Evolutionary conservation across 2,797 vertebrate species (phyloP).

Genomic region (Chiroxiphia lanceolata): DNA sequence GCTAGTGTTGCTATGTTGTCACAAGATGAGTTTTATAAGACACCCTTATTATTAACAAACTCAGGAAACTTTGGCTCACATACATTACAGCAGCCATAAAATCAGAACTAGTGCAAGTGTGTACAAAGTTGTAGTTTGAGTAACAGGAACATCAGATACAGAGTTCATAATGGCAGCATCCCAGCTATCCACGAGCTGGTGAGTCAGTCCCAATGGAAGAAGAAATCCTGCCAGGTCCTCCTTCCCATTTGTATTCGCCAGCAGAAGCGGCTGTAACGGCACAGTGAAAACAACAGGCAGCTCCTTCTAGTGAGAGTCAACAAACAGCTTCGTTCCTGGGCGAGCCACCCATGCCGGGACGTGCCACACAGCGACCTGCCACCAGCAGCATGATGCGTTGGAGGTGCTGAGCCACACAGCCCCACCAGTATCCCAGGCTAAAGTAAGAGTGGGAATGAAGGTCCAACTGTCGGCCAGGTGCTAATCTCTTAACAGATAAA

Average conservation of each 20-base stretch:
- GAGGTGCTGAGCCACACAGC: background rate
- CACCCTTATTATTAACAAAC: background rate
- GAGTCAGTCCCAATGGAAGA: background rate
- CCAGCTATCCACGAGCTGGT: background rate
- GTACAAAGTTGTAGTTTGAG: background rate
- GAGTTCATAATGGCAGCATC: background rate
- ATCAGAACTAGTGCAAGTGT: background rate
- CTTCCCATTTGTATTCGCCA: background rate
- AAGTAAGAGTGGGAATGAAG: background rate
- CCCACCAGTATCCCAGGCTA: background rate
- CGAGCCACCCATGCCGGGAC: background rate
- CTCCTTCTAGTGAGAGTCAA: background rate
- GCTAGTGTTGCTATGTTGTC: background rate
- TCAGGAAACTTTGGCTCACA: background rate
- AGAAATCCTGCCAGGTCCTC: background rate
- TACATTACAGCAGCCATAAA: background rate
- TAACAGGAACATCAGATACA: background rate
- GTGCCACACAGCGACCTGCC: accelerated
- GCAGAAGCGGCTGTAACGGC: background rate
- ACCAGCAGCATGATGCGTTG: no score
- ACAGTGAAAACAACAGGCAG: background rate
- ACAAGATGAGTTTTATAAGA: background rate
- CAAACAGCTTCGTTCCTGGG: background rate
- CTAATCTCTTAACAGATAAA: background rate
- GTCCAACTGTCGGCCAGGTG: background rate